Evolutionary conservation across 2,797 vertebrate genomes (phyloP).

Genomic region (Pseudochaenichthys georgianus): DNA sequence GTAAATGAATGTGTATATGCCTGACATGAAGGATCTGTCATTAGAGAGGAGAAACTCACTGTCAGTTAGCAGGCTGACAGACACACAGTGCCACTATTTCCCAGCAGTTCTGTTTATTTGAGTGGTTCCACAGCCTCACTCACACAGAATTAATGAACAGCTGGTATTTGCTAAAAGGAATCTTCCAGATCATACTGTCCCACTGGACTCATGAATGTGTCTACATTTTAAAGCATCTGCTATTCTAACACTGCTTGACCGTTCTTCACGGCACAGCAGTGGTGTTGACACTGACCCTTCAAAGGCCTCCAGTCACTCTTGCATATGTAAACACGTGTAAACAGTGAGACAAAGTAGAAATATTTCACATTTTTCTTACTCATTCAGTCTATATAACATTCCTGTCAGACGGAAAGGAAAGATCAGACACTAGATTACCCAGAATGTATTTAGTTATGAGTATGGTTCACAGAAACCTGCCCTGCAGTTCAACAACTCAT

Average conservation of each 20-base stretch:
- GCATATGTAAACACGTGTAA: slow-evolving; percentile 13
- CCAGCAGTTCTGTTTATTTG: slow-evolving; percentile 43
- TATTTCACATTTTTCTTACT: slow-evolving; percentile 9
- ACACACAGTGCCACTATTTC: slow-evolving; percentile 46
- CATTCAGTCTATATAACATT: slow-evolving; percentile 31
- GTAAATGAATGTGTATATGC: slow-evolving; percentile 38
- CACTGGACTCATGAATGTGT: slow-evolving; percentile 8
- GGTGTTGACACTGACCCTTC: slow-evolving; percentile 16
- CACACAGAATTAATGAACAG: slow-evolving; percentile 57
- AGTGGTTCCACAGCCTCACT: slow-evolving; percentile 34
- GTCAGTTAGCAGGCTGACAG: slow-evolving; percentile 35
- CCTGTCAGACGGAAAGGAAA: slow-evolving; percentile 16
- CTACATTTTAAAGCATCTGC: slow-evolving; percentile 41
- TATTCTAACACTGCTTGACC: slow-evolving; percentile 18
- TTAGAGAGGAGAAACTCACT: slow-evolving; percentile 17
- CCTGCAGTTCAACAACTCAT: slow-evolving; percentile 30
- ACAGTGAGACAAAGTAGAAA: neutral
- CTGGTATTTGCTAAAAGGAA: slow-evolving; percentile 52
- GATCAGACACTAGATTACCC: slow-evolving; percentile 37
- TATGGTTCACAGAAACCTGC: slow-evolving; percentile 33
- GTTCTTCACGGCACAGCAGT: neutral
- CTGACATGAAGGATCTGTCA: slow-evolving; percentile 30
- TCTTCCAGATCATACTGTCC: slow-evolving; percentile 45
- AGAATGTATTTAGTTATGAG: slow-evolving; percentile 33
- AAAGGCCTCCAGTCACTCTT: slow-evolving; percentile 1